A percentile compares a stretch with the other conserved stretches of the same genome.
phyloP scores from a whole-genome alignment of 2,797 vertebrate species.

The Glossophaga mutica region DNA sequence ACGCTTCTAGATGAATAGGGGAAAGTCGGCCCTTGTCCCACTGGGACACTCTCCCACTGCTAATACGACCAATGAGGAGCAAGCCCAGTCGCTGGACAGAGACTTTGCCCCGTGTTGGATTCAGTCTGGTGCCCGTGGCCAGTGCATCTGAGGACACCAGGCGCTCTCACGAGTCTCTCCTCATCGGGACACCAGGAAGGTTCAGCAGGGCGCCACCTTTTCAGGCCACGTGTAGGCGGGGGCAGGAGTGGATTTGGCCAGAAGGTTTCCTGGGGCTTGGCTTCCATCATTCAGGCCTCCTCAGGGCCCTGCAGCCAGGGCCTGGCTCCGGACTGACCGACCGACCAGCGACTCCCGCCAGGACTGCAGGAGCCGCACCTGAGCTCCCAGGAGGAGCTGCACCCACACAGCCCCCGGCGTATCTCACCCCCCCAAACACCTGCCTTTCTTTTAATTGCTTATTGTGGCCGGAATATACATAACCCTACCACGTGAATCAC shows the following conservation, averaged over 20 bases:
- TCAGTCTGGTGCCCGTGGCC: rapidly evolving
- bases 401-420: not conserved
- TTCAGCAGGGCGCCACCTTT: not conserved
- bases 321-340: not conserved
- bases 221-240: not conserved
- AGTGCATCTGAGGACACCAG: rapidly evolving
- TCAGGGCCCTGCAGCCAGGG: not conserved
- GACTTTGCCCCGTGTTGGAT: not conserved
- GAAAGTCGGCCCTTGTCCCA: not conserved
- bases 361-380: not conserved
- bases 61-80: not conserved
- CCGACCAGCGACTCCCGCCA: not conserved
- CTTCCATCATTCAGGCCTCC: not conserved
- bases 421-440: not conserved
- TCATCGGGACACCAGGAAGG: rapidly evolving
- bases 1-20: not conserved
- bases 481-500: not conserved
- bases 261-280: not conserved
- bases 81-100: not conserved
- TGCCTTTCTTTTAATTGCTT: not conserved
- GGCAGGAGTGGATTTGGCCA: not conserved
- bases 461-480: not conserved
- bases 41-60: not conserved
- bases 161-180: not conserved
- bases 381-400: not conserved